A percentile compares a stretch with the other conserved stretches of the same genome.
phyloP scores from a whole-genome alignment of 2,888 invertebrate genomes.

The Synergus umbraculus region DNA sequence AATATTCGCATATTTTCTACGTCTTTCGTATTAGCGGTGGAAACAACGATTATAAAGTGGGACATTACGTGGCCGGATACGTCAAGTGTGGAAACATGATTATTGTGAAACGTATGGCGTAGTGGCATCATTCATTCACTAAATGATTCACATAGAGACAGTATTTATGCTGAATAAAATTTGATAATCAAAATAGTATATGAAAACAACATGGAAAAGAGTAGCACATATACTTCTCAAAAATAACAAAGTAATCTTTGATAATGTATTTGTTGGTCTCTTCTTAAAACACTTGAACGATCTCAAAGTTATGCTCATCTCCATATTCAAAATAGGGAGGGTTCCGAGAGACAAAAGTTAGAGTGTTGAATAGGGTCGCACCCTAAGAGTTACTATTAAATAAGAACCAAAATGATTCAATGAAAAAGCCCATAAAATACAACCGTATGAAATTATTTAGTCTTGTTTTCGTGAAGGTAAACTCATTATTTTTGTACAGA shows the following conservation, averaged over 20 bases:
- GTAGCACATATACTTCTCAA: background rate
- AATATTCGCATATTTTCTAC: conserved; percentile 12
- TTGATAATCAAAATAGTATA: background rate
- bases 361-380: conserved; percentile 10
- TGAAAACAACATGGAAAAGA: background rate
- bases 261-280: background rate
- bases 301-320: background rate
- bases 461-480: background rate
- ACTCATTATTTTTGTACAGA: background rate
- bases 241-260: background rate
- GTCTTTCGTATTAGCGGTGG: conserved; percentile 10
- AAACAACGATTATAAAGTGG: conserved; percentile 29
- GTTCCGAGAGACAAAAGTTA: conserved; percentile 23
- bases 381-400: conserved; percentile 15
- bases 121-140: conserved; percentile 20
- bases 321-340: conserved; percentile 20
- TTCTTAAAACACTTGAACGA: background rate
- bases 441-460: background rate
- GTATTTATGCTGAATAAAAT: background rate
- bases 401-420: conserved; percentile 13
- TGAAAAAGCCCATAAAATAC: background rate
- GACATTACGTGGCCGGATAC: conserved; percentile 33
- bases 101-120: conserved; percentile 10
- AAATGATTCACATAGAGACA: conserved; percentile 3
- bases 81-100: conserved; percentile 33